Conservation (phyloP, 1,140 invertebrate genomes). For the Sycophila sp. region DNA sequence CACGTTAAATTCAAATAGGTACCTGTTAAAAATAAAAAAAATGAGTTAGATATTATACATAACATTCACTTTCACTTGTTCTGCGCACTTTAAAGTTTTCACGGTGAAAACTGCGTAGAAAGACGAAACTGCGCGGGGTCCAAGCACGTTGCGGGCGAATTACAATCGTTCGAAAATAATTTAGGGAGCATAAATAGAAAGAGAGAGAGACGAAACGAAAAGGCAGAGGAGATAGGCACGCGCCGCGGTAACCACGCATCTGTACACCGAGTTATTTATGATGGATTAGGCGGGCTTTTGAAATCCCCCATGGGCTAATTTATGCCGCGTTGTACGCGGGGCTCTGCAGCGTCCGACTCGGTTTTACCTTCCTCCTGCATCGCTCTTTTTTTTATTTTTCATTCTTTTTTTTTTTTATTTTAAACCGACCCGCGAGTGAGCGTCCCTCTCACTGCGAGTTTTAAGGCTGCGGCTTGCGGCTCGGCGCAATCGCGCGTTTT, state of each 20-base stretch:
- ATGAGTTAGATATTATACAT: too few species aligned
- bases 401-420: constrained; percentile 11
- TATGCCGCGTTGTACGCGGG: constrained; percentile 34
- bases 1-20: too few species aligned
- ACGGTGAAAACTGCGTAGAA: neutral
- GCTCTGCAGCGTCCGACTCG: too few species aligned
- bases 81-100: too few species aligned
- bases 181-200: constrained; percentile 18
- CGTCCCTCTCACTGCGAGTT: too few species aligned
- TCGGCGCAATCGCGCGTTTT: too few species aligned
- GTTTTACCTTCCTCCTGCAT: too few species aligned
- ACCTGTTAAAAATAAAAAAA: too few species aligned
- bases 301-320: constrained; percentile 39
- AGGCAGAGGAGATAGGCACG: neutral
- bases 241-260: constrained; percentile 33
- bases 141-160: neutral
- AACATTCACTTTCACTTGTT: too few species aligned
- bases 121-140: neutral
- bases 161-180: constrained; percentile 20
- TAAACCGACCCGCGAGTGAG: too few species aligned
- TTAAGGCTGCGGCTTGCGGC: neutral
- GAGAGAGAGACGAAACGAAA: neutral
- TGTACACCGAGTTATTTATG: constrained; percentile 46
- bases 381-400: neutral
- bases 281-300: constrained; percentile 42